Evolutionary conservation across 2,888 invertebrate genomes (phyloP).

Genomic region (Mythimna ferrago): DNA sequence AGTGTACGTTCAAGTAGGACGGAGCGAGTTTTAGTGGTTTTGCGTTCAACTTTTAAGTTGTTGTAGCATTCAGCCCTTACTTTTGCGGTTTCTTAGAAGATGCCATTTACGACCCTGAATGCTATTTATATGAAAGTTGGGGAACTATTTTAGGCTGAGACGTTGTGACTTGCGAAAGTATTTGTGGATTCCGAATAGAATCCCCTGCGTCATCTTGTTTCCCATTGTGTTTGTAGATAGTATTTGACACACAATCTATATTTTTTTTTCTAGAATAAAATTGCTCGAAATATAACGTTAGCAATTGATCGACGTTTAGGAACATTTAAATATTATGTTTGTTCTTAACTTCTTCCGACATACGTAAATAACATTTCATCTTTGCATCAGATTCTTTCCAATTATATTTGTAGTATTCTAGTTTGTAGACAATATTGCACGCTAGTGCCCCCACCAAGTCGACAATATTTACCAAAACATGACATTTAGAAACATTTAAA

Average conservation of each 20-base stretch:
- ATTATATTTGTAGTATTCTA: background rate
- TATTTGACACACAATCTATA: background rate
- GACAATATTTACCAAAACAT: too few species aligned
- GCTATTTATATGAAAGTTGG: slow-evolving; percentile 66
- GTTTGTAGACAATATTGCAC: background rate
- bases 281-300: background rate
- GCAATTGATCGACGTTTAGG: background rate
- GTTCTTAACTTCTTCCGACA: slow-evolving; percentile 15
- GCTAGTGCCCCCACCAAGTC: too few species aligned
- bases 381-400: background rate
- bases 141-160: slow-evolving; percentile 64
- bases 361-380: slow-evolving; percentile 43
- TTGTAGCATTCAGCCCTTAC: slow-evolving; percentile 77
- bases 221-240: background rate
- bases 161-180: slow-evolving; percentile 51
- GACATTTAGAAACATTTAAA: background rate
- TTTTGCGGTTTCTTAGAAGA: slow-evolving; percentile 73
- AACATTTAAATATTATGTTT: background rate
- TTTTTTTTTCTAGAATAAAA: background rate
- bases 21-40: slow-evolving; percentile 83
- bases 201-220: background rate
- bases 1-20: slow-evolving; percentile 85
- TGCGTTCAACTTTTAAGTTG: slow-evolving; percentile 84
- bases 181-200: slow-evolving; percentile 25
- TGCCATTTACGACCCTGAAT: slow-evolving; percentile 63